phyloP scores from a whole-genome alignment of 1,140 invertebrate species.

The Platyura marginata region DNA sequence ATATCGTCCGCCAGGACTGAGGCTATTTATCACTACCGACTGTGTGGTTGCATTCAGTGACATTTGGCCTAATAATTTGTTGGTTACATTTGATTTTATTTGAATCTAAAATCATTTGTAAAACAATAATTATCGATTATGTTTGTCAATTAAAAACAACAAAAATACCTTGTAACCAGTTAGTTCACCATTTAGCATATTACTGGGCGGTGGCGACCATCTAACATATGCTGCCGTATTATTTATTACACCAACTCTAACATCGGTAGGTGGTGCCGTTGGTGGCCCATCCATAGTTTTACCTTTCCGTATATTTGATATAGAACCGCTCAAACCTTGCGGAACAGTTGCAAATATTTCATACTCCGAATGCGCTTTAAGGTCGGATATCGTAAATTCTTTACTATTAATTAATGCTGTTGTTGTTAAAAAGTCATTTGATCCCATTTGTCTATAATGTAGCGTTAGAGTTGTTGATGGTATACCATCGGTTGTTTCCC shows the following conservation, averaged over 20 bases:
- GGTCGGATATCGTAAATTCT: constrained; percentile 37
- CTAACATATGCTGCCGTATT: constrained; percentile 51
- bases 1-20: constrained; percentile 38
- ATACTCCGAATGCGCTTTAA: constrained; percentile 52
- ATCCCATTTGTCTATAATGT: constrained; percentile 4
- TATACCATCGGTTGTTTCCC: constrained; percentile 28
- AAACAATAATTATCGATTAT: neutral
- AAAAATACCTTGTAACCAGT: constrained; percentile 56
- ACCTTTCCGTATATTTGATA: constrained; percentile 26
- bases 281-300: constrained; percentile 38
- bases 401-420: constrained; percentile 35
- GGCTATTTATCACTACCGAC: constrained; percentile 37
- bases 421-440: constrained; percentile 32
- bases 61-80: constrained; percentile 41
- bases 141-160: neutral
- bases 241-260: constrained; percentile 58
- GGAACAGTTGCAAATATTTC: constrained; percentile 56
- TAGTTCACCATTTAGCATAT: constrained; percentile 57
- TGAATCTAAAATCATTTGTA: constrained; percentile 32
- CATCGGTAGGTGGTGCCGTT: constrained; percentile 49
- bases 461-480: neutral
- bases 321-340: constrained; percentile 49
- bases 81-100: constrained; percentile 38
- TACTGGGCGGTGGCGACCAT: constrained; percentile 54
- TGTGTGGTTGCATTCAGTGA: constrained; percentile 40